Conservation (phyloP, 2,797 vertebrate species). For the Dermochelys coriacea region DNA sequence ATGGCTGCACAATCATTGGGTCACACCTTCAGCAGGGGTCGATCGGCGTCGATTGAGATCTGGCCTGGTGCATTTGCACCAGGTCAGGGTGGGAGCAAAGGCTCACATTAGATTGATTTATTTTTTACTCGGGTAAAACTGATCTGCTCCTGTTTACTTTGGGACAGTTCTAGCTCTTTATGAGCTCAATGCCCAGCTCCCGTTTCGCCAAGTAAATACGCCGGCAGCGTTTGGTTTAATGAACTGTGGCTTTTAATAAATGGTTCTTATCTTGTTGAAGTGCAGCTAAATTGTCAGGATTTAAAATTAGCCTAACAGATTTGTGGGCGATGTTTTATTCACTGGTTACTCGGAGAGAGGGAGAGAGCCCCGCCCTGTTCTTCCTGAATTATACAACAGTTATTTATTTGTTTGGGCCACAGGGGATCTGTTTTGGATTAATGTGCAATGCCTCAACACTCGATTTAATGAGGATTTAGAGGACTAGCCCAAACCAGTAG, state of each 20-base stretch:
- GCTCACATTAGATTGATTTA: accelerated
- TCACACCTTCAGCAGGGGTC: neutral
- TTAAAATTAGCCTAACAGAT: constrained; percentile 86
- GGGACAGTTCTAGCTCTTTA: constrained; percentile 12
- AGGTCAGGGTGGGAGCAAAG: accelerated
- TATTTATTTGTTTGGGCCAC: constrained; percentile 84
- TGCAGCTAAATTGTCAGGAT: constrained; percentile 85
- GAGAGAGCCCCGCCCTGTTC: constrained; percentile 66
- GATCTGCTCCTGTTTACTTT: neutral
- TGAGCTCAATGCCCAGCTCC: constrained; percentile 7
- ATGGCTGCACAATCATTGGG: neutral
- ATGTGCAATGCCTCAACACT: constrained; percentile 80
- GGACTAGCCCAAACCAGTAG: constrained; percentile 77
- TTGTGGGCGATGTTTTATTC: constrained; percentile 81
- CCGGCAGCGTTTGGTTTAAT: constrained; percentile 82
- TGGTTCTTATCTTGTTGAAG: constrained; percentile 82
- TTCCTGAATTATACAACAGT: constrained; percentile 81
- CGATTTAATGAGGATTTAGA: constrained; percentile 83
- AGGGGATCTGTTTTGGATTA: constrained; percentile 82
- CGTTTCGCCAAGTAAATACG: constrained; percentile 78
- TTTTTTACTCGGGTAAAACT: neutral
- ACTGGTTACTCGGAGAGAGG: constrained; percentile 73
- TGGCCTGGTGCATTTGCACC: neutral
- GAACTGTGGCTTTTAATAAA: constrained; percentile 87
- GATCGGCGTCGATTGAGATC: neutral